These are phyloP conservation scores for Eidolon dupreanum DNA, from an alignment of 2,797 vertebrate genomes.

Conservation along the genomic window DNA sequence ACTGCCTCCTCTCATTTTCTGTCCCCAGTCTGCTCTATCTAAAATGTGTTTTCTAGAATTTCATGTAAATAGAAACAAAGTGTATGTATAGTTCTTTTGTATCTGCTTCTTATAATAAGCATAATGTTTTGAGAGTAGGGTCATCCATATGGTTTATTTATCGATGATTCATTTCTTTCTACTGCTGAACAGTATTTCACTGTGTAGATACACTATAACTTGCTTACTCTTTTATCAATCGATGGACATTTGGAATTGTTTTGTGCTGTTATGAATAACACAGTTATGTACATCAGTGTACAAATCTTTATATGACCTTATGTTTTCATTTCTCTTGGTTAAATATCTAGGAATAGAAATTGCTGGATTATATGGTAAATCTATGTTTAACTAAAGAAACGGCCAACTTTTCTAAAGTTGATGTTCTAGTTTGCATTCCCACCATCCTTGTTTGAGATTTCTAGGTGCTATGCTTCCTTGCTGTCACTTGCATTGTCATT, in stretches of 20 bases:
- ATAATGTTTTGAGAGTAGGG: not conserved
- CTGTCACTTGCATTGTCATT: not conserved
- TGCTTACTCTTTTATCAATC: not conserved
- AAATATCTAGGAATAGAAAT: constrained; percentile 37
- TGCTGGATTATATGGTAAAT: not conserved
- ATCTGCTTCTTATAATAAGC: not conserved
- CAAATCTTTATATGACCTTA: not conserved
- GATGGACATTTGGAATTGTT: not conserved
- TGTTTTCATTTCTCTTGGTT: not conserved
- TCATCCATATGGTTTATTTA: not conserved
- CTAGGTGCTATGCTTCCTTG: not conserved
- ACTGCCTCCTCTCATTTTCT: not conserved
- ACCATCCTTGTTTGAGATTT: not conserved
- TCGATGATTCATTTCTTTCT: not conserved
- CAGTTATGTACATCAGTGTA: not conserved
- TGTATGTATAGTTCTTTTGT: not conserved
- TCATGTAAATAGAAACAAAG: not conserved
- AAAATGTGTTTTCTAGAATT: not conserved
- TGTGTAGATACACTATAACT: not conserved
- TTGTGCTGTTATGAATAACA: not conserved
- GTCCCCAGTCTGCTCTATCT: not conserved
- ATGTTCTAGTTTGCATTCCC: not conserved
- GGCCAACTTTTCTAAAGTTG: not conserved
- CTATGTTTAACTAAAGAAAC: constrained; percentile 31
- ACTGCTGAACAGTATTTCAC: not conserved